Base-by-base conservation (phyloP, 2,113 vertebrate species). In the Gallinago paraguaiae region DNA sequence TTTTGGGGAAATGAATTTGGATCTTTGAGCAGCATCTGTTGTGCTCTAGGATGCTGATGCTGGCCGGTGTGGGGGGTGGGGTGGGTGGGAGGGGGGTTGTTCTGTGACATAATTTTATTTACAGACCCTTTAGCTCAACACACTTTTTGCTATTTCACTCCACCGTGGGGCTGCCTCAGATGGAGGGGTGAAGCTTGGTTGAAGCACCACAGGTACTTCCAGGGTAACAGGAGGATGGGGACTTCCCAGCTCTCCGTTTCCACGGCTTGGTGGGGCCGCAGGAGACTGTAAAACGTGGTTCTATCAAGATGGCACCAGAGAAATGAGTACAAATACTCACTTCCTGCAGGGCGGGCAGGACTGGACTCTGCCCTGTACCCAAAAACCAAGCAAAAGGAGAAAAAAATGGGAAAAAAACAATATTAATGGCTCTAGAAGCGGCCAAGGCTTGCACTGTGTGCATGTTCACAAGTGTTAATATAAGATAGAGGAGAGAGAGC, bases 391-490 rank as follows among this genome's bases (percentile, higher is more conserved):
- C 6, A 59, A 76, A 86, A 51, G 53, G 22, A 37, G 63, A 43
- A 45, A 76, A 82, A 82, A 59, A 4, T 27, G 65, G 43, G 39
- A 9, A 14, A 15, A 64, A 51, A n/a, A 4, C 25, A 23, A 14
- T 0, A 28, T 57, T 50, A 18, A 8, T 3, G 2, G 10, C 6
- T 71, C 3, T 15, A 60, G 61, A 79, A 82, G 18, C 6, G 50
- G 10, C 28, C 8, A 54, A 43, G 31, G 28, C 2, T 12, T 41
- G 33, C 2, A 5, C 23, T 20, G 15, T 31, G 18, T 37, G n/a
- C 4, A 6, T 1, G 6, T 23, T 61, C 1, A 6, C 1, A 0
- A 17, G 6, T 35, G 11, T 53, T 67, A 43, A 64, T 22, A 14
- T 46, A 67, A 61, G 0, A 3, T 33, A 31, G 24, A 75, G 27